Base-by-base conservation (phyloP, 2,888 invertebrate species). In the Dicycla oo region DNA sequence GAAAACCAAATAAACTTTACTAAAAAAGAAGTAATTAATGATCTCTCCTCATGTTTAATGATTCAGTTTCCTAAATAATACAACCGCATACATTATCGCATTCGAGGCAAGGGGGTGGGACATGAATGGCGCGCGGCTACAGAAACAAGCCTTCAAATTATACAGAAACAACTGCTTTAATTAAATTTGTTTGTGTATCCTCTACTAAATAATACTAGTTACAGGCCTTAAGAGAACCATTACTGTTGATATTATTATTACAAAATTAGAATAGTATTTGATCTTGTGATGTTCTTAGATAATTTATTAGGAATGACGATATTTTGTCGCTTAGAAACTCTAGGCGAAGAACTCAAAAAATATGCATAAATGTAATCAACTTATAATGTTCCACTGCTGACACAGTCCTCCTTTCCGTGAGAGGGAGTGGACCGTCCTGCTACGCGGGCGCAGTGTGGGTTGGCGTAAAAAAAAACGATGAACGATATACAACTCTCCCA, bases 141-240 rank as follows among this genome's bases (percentile, higher is more conserved):
- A 70, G 81, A 64, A 53, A 60, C 72, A 34, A 57, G 38, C 60
- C 61, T 45, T 65, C 64, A 54, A 73, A 69, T 82, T 78, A 82
- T 57, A 73, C 69, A 26, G 47, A 66, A 69, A 18, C 57, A 78
- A 67, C 63, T 61, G 69, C 62, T 65, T 63, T 81, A 77, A 69
- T 80, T 72, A 67, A 73, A 73, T 66, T 63, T 53, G 73, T 78
- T 78, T 34, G 65, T 63, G 49, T 57, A 45, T 57, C 69, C 82
- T 73, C 53, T 51, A 40, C n/a, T n/a, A n/a, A n/a, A n/a, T n/a
- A 56, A 30, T 8, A 62, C 61, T 53, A 69, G 75, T 56, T 30
- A 51, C 45, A 69, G 23, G 11, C 34, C 38, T 30, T 49, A 30
- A 53, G 54, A 64, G 53, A 72, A 23, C 67, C 38, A 61, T 68